A percentile compares a stretch with the other conserved stretches of the same genome.
Evolutionary conservation across 2,113 vertebrate genomes (phyloP).

Genomic region (Boleophthalmus pectinirostris): DNA sequence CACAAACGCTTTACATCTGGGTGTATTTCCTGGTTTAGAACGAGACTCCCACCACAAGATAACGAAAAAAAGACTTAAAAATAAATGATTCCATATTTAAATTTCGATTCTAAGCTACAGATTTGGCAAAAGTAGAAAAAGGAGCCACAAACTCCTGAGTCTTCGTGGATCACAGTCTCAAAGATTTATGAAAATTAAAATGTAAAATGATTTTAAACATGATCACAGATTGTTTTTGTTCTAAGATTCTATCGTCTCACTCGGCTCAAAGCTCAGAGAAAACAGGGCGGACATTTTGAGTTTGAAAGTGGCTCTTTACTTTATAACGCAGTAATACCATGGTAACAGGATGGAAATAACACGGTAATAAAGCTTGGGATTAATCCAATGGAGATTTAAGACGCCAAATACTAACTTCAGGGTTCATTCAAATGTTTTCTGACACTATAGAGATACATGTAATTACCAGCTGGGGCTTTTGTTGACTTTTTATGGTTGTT

Average conservation of each 20-base stretch:
- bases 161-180: conserved; percentile 38
- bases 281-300: too few relatives aligned
- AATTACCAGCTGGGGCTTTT: too few relatives aligned
- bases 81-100: neutral
- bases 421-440: too few relatives aligned
- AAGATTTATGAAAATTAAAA: neutral
- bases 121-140: conserved; percentile 57
- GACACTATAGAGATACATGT: too few relatives aligned
- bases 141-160: conserved; percentile 49
- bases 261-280: too few relatives aligned
- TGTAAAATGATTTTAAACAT: too few relatives aligned
- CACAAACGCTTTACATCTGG: conserved; percentile 96
- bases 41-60: conserved; percentile 31
- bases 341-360: neutral
- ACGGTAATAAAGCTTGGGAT: too few relatives aligned
- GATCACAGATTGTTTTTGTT: too few relatives aligned
- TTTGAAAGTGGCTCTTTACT: neutral
- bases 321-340: neutral
- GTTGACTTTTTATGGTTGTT: too few relatives aligned
- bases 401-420: too few relatives aligned
- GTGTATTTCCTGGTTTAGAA: conserved; percentile 92
- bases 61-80: neutral
- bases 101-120: neutral
- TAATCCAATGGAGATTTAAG: too few relatives aligned
- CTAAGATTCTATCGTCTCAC: too few relatives aligned